phyloP scores from a whole-genome alignment of 2,113 vertebrate genomes.

The Cyphomyrus discorhynchus region DNA sequence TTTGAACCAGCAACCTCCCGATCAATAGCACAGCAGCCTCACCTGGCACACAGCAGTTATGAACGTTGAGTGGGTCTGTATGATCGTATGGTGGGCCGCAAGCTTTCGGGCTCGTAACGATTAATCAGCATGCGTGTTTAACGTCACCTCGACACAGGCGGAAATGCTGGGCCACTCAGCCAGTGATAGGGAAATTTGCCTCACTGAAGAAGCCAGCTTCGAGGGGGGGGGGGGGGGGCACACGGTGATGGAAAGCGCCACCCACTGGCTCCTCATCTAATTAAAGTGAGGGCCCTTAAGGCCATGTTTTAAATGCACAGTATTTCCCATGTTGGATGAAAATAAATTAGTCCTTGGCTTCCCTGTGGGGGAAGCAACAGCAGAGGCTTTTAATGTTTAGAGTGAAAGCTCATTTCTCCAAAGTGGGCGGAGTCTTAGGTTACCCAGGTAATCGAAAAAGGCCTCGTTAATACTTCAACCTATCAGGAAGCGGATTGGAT shows the following conservation, averaged over 20 bases:
- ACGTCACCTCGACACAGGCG: not conserved
- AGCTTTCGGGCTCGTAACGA: not conserved
- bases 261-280: not conserved
- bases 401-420: not conserved
- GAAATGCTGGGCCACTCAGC: not conserved
- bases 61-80: not conserved
- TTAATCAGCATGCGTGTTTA: not conserved
- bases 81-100: not conserved
- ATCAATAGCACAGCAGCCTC: not conserved
- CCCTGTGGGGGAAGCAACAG: conserved; percentile 11
- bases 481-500: not conserved
- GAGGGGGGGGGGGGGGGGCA: not conserved
- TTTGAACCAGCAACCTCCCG: not conserved
- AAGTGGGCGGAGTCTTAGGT: not conserved
- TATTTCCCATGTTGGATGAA: not conserved
- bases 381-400: conserved; percentile 5
- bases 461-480: not conserved
- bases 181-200: not conserved
- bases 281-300: conserved; percentile 9
- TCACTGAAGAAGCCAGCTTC: not conserved
- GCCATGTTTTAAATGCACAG: not conserved
- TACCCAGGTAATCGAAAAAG: not conserved
- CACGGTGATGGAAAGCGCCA: not conserved
- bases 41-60: not conserved
- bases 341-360: not conserved